Evolutionary conservation across 2,888 invertebrate genomes (phyloP).

Genomic region (Watsonalla binaria): DNA sequence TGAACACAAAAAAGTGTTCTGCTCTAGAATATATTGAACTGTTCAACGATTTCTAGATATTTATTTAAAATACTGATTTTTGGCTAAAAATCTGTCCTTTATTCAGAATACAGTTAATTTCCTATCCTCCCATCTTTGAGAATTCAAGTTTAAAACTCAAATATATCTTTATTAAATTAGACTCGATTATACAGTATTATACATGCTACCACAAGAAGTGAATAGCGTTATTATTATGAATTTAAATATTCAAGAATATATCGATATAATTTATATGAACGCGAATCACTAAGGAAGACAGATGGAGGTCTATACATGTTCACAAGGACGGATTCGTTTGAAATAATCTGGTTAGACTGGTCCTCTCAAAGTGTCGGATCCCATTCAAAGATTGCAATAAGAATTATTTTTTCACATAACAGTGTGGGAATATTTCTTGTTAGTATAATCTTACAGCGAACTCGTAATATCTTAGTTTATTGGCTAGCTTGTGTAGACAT

Average conservation of each 20-base stretch:
- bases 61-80: too few relatives aligned
- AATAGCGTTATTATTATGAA: neutral
- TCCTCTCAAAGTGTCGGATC: constrained; percentile 1
- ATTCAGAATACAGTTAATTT: too few relatives aligned
- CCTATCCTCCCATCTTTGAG: too few relatives aligned
- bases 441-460: constrained; percentile 1
- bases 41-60: too few relatives aligned
- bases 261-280: neutral
- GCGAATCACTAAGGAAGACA: constrained; percentile 21
- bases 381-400: constrained; percentile 1
- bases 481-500: neutral
- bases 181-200: neutral
- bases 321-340: constrained; percentile 11
- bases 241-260: neutral
- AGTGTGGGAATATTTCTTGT: constrained; percentile 16
- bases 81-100: too few relatives aligned
- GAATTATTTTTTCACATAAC: constrained; percentile 1
- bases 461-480: too few relatives aligned
- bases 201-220: too few relatives aligned
- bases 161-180: neutral
- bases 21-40: too few relatives aligned
- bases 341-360: constrained; percentile 14
- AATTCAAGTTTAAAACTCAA: too few relatives aligned
- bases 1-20: too few relatives aligned
- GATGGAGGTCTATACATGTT: constrained; percentile 14